Evolutionary conservation across 2,113 vertebrate genomes (phyloP), one percentile per base, ranked within the genome.

Genomic region (Lanius collurio): DNA sequence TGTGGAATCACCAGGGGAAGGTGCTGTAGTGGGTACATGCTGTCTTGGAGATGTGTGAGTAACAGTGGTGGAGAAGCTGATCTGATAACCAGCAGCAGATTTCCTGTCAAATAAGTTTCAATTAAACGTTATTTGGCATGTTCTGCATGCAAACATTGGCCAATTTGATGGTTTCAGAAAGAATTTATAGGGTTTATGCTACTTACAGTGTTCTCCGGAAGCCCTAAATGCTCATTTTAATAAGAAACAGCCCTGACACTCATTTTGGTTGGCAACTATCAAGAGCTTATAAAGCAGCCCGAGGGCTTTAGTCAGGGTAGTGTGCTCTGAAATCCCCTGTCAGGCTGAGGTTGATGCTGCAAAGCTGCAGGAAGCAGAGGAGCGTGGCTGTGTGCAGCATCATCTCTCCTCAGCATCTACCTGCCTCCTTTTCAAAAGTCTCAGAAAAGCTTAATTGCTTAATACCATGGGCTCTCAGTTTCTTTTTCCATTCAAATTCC

Each of bases 201-300:
- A 39, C n/a, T 82, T 84, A 27, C 22, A 70, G 28, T 44, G 52
- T 75, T 77, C 60, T 87, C 73, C 37, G 63, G 76, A 57, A 84
- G 69, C 33, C 37, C 73, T 69, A 78, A 89, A 64, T 82, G 47
- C 41, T 89, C 62, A 19, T 81, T 95, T 79, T 49, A 68, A 67
- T 60, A 82, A 71, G 73, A 78, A 92, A 63, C 15, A 82, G 35
- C 15, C 19, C 44, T 94, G 77, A 84, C n/a, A 44, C 46, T 94
- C 62, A 68, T 82, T 94, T 92, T 56, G 18, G 52, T 59, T 94
- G 89, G 80, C 80, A 87, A n/a, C 64, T 95, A 44, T 82, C 78
- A 94, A 37, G 87, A 76, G 69, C 14, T 75, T 56, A 64, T 82
- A 49, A 78, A 82, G 56, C 64, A 90, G 68, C 85, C 83, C 13